Conservation (phyloP, 2,113 vertebrate genomes). For the Charadrius vociferus region DNA sequence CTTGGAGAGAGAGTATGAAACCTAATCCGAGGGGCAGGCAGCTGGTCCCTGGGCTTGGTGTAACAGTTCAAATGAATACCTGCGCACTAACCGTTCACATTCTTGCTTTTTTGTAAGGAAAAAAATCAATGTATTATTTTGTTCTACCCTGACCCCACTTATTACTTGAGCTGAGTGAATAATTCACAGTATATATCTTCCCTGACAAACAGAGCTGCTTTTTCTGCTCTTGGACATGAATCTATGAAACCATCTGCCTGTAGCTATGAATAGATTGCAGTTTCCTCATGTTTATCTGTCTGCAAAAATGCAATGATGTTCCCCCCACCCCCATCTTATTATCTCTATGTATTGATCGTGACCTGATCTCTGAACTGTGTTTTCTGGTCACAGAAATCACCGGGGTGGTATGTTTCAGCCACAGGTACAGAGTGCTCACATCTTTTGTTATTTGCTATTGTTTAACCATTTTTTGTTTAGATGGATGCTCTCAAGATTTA, state of each 20-base stretch:
- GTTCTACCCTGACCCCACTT: not conserved
- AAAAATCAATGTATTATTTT: not conserved
- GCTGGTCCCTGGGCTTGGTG: not conserved
- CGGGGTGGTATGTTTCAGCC: not conserved
- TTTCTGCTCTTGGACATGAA: not conserved
- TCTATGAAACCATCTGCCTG: conserved; percentile 38
- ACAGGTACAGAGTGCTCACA: not conserved
- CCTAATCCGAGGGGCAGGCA: not conserved
- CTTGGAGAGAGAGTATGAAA: not conserved
- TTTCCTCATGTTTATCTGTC: not conserved
- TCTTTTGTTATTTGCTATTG: not conserved
- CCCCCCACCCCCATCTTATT: not conserved
- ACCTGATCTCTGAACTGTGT: not conserved
- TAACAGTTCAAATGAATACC: not conserved
- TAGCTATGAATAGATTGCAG: conserved; percentile 32
- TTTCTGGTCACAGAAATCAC: not conserved
- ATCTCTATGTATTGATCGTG: not conserved
- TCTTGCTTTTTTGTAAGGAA: not conserved
- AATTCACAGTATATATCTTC: not conserved
- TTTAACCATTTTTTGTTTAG: not conserved
- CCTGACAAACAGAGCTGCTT: not conserved
- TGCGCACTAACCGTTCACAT: not conserved
- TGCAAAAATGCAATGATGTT: not conserved
- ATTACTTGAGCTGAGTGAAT: conserved; percentile 4
- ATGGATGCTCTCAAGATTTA: not conserved